phyloP scores from a whole-genome alignment of 2,113 vertebrate genomes.

The Apistogramma diplotaenia region DNA sequence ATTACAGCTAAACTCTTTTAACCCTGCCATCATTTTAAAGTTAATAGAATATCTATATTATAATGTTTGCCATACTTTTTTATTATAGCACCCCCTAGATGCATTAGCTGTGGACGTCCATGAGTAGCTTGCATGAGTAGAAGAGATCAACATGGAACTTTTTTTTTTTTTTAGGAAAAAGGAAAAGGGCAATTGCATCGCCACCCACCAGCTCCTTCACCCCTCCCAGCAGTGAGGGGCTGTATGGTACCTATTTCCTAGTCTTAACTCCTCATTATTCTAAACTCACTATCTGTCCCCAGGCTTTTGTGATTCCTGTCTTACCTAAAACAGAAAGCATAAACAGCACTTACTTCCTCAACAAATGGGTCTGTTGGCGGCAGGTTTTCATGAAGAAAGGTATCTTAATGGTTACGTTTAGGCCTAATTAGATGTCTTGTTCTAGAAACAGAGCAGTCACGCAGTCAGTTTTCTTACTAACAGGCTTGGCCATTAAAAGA shows the following conservation, averaged over 20 bases:
- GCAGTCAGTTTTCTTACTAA: conserved; percentile 19
- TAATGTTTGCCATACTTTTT: neutral
- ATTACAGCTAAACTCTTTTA: neutral
- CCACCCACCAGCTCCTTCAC: neutral
- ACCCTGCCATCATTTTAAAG: neutral
- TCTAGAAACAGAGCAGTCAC: conserved; percentile 16
- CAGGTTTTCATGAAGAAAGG: conserved; percentile 28
- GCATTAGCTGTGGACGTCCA: conserved; percentile 12
- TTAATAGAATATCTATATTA: neutral
- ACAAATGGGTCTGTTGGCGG: conserved; percentile 16
- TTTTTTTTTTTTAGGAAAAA: conserved; percentile 19
- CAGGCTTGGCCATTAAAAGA: neutral
- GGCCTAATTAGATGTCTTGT: conserved; percentile 42
- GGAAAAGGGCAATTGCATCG: conserved; percentile 27
- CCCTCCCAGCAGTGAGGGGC: neutral
- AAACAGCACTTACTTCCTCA: conserved; percentile 54
- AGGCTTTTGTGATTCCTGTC: conserved; percentile 33
- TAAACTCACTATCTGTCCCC: conserved; percentile 8
- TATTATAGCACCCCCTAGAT: conserved; percentile 10
- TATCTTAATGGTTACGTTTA: neutral
- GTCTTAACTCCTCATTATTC: conserved; percentile 52
- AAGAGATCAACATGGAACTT: neutral
- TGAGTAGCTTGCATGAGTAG: conserved; percentile 9
- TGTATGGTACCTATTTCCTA: conserved; percentile 49
- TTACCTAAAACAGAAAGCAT: conserved; percentile 27